Evolutionary conservation across 1,140 invertebrate species (phyloP).

Genomic region (Globodera rostochiensis): DNA sequence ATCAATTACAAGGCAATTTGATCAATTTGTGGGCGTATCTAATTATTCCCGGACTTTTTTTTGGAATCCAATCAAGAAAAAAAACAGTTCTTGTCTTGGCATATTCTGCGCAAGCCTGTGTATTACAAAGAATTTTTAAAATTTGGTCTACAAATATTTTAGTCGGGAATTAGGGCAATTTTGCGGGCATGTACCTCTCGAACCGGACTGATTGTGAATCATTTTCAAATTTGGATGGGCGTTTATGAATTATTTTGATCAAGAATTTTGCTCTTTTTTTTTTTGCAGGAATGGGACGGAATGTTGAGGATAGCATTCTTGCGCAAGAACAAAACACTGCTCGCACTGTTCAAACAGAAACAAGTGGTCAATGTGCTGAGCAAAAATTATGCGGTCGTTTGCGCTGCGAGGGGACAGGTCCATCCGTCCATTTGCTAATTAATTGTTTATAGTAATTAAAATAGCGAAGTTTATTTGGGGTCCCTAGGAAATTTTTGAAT

Average conservation of each 20-base stretch:
- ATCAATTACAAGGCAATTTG: conserved; percentile 80
- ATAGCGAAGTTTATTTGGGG: background rate
- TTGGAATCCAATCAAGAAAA: no score
- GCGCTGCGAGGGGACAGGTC: conserved; percentile 83
- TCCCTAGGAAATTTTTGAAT: background rate
- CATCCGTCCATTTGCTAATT: conserved; percentile 6
- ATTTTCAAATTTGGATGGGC: conserved; percentile 15
- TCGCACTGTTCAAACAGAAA: conserved; percentile 81
- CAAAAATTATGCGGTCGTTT: conserved; percentile 87
- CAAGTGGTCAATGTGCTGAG: conserved; percentile 81
- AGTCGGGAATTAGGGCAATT: no score
- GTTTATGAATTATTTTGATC: conserved; percentile 29
- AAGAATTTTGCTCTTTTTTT: background rate
- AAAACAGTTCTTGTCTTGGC: no score
- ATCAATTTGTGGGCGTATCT: no score
- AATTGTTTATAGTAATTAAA: no score
- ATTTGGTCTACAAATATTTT: no score
- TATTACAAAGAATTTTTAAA: no score
- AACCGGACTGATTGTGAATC: no score
- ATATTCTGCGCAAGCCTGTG: no score
- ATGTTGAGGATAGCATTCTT: conserved; percentile 89
- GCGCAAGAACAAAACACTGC: conserved; percentile 90
- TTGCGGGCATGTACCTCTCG: no score
- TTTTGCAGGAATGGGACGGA: conserved; percentile 86
- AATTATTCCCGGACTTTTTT: no score